These are phyloP conservation scores for Tachystola acroxantha DNA, from an alignment of 2,888 invertebrate genomes.

Conservation along the genomic window DNA sequence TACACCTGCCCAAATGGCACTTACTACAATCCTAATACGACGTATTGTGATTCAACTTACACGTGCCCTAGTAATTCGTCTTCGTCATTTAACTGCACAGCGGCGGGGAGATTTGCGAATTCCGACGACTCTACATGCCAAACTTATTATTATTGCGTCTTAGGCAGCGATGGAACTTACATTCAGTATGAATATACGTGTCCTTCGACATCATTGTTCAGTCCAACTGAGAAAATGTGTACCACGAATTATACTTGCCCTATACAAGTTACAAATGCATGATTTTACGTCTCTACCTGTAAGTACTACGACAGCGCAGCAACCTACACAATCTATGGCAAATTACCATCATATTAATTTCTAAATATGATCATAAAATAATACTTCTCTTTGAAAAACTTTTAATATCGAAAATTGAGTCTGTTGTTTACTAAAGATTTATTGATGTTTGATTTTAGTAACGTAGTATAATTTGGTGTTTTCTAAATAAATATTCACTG, in stretches of 20 bases:
- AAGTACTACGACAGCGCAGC: too few species aligned
- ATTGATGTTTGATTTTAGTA: too few species aligned
- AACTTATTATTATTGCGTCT: conserved; percentile 55
- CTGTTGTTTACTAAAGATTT: too few species aligned
- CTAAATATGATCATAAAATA: too few species aligned
- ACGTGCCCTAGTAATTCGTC: conserved; percentile 28
- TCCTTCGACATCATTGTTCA: conserved; percentile 57
- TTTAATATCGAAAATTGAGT: too few species aligned
- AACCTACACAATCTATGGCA: too few species aligned
- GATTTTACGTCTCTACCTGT: too few species aligned
- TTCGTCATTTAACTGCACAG: conserved; percentile 40
- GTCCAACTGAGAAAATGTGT: conserved; percentile 45
- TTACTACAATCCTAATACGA: conserved; percentile 48
- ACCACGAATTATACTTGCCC: conserved; percentile 55
- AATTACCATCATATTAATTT: too few species aligned
- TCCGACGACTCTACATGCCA: conserved; percentile 52
- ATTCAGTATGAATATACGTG: conserved; percentile 54
- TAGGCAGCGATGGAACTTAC: conserved; percentile 34
- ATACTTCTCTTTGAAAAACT: too few species aligned
- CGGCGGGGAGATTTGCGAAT: conserved; percentile 58
- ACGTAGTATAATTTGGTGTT: too few species aligned
- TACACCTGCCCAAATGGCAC: conserved; percentile 45
- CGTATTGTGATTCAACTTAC: conserved; percentile 50
- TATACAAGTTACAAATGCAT: too few species aligned
- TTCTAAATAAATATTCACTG: too few species aligned